These are phyloP conservation scores for Epizoanthus rinbou DNA, from an alignment of 92 coral and sea anemone genomes.

Conservation along the genomic window DNA sequence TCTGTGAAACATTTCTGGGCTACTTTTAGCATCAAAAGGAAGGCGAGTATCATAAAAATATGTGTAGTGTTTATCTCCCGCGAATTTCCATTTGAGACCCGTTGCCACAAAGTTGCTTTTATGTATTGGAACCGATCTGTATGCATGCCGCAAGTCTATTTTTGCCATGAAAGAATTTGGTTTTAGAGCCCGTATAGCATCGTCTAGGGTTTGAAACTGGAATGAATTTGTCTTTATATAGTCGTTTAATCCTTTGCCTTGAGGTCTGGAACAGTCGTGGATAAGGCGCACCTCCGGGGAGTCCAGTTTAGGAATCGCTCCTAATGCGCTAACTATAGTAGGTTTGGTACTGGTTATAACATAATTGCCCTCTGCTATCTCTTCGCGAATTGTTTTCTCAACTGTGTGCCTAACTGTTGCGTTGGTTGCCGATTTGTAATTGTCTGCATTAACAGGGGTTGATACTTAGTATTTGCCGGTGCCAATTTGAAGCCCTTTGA, in stretches of 20 bases:
- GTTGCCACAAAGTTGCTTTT: too few relatives aligned
- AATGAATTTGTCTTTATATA: not conserved
- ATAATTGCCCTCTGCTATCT: not conserved
- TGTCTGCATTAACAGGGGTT: too few relatives aligned
- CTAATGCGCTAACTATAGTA: not conserved
- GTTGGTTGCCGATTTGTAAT: not conserved
- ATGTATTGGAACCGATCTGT: too few relatives aligned
- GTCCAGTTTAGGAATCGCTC: not conserved
- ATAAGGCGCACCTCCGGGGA: not conserved
- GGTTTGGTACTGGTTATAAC: not conserved
- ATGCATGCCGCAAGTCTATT: too few relatives aligned
- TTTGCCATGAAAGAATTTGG: too few relatives aligned
- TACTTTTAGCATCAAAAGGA: conserved; percentile 11
- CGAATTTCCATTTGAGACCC: too few relatives aligned
- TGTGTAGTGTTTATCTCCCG: too few relatives aligned
- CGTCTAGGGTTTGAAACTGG: not conserved
- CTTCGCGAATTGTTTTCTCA: not conserved
- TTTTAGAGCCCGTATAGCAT: too few relatives aligned
- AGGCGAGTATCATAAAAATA: too few relatives aligned
- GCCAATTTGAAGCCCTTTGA: too few relatives aligned
- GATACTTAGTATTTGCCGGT: too few relatives aligned
- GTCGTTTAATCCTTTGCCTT: not conserved
- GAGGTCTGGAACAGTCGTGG: not conserved
- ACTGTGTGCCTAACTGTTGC: not conserved
- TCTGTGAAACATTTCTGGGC: conserved; percentile 8